phyloP scores from a whole-genome alignment of 1,140 invertebrate species.

The Drosophila mayri region DNA sequence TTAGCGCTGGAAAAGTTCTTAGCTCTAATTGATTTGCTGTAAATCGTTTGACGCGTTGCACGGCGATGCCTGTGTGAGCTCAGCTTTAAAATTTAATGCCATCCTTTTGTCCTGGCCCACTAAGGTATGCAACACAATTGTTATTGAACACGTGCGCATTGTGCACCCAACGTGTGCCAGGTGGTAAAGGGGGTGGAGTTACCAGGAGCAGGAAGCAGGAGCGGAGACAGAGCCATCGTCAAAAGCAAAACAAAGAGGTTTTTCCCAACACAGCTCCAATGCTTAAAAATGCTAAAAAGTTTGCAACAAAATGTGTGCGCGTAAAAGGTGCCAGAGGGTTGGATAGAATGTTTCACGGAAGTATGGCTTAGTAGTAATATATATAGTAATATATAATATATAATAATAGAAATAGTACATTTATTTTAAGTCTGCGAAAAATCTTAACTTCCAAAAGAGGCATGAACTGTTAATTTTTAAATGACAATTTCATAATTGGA shows the following conservation, averaged over 20 bases:
- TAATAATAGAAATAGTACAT: too few species aligned
- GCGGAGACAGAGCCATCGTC: slow-evolving; percentile 59
- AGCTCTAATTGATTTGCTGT: slow-evolving; percentile 80
- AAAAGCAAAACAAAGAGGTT: slow-evolving; percentile 77
- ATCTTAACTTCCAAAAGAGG: too few species aligned
- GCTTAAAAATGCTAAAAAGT: slow-evolving; percentile 62
- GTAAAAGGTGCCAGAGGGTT: slow-evolving; percentile 24
- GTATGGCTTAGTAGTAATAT: too few species aligned
- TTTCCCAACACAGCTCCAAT: slow-evolving; percentile 44
- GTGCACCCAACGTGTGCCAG: slow-evolving; percentile 35
- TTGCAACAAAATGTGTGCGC: slow-evolving; percentile 28
- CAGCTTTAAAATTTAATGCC: slow-evolving; percentile 74
- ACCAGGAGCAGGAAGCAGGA: neutral
- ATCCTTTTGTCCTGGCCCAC: slow-evolving; percentile 53
- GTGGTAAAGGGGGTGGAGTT: neutral
- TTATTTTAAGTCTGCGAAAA: too few species aligned
- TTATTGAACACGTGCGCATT: slow-evolving; percentile 75
- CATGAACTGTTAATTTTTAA: too few species aligned
- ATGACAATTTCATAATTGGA: too few species aligned
- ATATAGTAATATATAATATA: too few species aligned
- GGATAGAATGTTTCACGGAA: neutral
- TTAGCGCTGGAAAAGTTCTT: slow-evolving; percentile 78
- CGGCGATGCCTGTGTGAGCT: slow-evolving; percentile 37
- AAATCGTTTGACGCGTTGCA: slow-evolving; percentile 74
- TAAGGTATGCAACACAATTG: slow-evolving; percentile 81